Conservation (phyloP, 2,797 vertebrate genomes). For the Arrhamphus sclerolepis region DNA sequence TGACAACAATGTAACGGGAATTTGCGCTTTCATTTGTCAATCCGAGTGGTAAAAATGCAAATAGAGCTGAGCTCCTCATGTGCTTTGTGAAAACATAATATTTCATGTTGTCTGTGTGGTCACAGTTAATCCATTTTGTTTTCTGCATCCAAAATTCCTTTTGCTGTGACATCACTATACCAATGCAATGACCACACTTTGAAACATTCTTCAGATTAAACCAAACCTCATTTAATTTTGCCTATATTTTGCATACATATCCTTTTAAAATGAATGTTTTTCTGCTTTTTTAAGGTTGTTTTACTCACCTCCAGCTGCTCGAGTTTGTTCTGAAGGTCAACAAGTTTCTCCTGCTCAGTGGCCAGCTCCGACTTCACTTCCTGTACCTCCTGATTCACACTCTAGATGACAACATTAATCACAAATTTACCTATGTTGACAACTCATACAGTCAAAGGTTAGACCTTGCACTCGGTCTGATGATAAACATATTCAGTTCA, state of each 20-base stretch:
- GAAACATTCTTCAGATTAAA: not conserved
- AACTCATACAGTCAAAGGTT: not conserved
- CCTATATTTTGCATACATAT: not conserved
- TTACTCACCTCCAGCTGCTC: conserved; percentile 81
- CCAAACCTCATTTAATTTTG: not conserved
- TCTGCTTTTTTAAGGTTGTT: too few species aligned
- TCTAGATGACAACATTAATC: conserved; percentile 64
- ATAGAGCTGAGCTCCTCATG: not conserved
- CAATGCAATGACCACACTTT: too few species aligned
- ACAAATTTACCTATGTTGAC: not conserved
- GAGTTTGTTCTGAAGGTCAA: conserved; percentile 74
- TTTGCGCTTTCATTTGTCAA: conserved; percentile 26
- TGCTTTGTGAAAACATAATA: not conserved
- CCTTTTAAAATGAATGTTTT: too few species aligned
- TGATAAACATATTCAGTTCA: not conserved
- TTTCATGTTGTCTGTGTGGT: not conserved
- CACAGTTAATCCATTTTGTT: not conserved
- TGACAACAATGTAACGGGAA: conserved; percentile 25
- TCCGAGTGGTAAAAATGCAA: conserved; percentile 9
- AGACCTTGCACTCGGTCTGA: not conserved
- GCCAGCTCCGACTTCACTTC: conserved; percentile 78
- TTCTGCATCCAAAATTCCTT: conserved; percentile 8
- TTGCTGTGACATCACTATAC: not conserved
- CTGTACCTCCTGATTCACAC: conserved; percentile 78
- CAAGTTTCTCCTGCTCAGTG: conserved; percentile 68